Evolutionary conservation across 2,113 vertebrate genomes (phyloP), one percentile per base, ranked within the genome.

Genomic region (Platycercus adscitus): DNA sequence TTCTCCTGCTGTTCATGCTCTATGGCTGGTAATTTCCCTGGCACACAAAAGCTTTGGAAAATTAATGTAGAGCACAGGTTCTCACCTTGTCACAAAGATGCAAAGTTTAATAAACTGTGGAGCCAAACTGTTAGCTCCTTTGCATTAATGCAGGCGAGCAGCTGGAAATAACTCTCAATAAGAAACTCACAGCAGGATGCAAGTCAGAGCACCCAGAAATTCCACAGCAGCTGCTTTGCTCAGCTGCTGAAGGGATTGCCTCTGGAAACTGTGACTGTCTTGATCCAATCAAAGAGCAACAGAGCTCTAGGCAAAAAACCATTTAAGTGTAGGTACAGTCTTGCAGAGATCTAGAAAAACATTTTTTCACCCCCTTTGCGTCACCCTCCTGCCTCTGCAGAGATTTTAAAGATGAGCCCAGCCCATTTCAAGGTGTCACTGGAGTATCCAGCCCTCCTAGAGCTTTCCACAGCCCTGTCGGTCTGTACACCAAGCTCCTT

Each of bases 91-190:
- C 96, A 94, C 5, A 1, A 25, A 65, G 81, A 89, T 52, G 53
- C 16, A 8, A 77, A 86, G 85, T 95, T 96, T 95, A 96, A 96
- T 93, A 93, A 96, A 89, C 81, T 58, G 23, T 58, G 78, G 91
- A 96, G 78, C 77, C 95, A 49, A 89, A 91, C 79, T 43, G 85
- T 87, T 82, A 94, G 52, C 58, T 96, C 41, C 73, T 61, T 76
- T 0, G 3, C 69, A 3, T 53, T n/a, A 37, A 33, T 49, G 78
- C 33, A 41, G 71, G 71, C 13, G 5, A 95, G 79, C 91, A 94
- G 87, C 93, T 95, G 91, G 91, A 58, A 88, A 17, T 6, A 29
- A 63, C 66, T 93, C 58, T 47, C 13, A 64, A 66, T 79, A 66
- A 87, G 75, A 91, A 58, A 49, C 63, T 72, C 52, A 0, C 56